These are phyloP conservation scores for Centropus bengalensis DNA, from an alignment of 2,113 vertebrate genomes.

Conservation along the genomic window DNA sequence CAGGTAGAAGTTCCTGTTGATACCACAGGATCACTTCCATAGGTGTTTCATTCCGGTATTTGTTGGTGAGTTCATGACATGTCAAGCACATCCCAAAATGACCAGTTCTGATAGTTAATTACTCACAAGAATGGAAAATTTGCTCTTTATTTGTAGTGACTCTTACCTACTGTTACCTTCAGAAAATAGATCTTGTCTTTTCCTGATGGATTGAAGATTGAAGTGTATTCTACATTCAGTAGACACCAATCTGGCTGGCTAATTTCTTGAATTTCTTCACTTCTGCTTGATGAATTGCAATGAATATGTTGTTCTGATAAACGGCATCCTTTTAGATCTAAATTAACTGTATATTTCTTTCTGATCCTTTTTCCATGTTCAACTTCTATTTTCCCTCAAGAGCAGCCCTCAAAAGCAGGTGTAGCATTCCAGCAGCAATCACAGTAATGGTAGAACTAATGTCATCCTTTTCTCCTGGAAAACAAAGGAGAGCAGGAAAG, in stretches of 20 bases:
- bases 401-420: not conserved
- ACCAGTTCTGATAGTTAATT: not conserved
- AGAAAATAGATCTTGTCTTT: not conserved
- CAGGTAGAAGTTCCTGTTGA: not conserved
- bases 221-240: not conserved
- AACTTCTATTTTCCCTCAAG: not conserved
- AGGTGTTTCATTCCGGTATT: not conserved
- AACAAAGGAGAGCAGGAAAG: not conserved
- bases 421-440: not conserved
- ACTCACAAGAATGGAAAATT: not conserved
- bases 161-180: not conserved
- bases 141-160: not conserved
- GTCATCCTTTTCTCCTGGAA: not conserved
- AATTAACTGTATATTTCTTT: not conserved
- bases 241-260: not conserved
- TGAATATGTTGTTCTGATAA: not conserved
- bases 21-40: not conserved
- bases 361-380: not conserved
- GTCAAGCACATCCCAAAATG: not conserved
- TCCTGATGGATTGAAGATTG: not conserved
- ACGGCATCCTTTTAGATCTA: not conserved
- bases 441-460: not conserved
- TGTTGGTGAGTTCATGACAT: not conserved
- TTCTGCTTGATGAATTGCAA: not conserved
- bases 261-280: not conserved